Conservation (phyloP, 2,888 invertebrate species). For the Nezara viridula region DNA sequence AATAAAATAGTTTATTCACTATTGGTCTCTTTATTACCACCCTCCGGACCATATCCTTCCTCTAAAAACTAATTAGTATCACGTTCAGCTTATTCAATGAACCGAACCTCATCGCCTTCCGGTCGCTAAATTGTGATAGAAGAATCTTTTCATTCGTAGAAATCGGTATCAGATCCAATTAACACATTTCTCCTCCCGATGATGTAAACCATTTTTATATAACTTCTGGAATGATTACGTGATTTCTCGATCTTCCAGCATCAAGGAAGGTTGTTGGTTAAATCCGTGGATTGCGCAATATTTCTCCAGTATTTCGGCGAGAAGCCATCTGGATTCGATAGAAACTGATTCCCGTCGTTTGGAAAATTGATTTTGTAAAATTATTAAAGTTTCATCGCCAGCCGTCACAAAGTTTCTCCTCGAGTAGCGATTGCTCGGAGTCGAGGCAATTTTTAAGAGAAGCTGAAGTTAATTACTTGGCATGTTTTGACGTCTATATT, state of each 20-base stretch:
- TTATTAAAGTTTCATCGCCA: background rate
- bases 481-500: background rate
- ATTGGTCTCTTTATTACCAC: no score
- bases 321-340: background rate
- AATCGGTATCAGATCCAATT: no score
- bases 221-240: background rate
- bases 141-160: no score
- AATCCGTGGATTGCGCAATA: background rate
- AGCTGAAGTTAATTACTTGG: background rate
- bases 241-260: background rate
- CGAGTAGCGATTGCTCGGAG: background rate
- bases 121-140: no score
- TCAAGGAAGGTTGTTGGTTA: no score
- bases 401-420: background rate
- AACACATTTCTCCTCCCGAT: background rate
- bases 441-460: background rate
- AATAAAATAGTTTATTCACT: no score
- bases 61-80: no score
- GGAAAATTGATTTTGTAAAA: conserved; percentile 14
- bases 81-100: no score
- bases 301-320: background rate
- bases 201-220: background rate
- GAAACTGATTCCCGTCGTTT: background rate
- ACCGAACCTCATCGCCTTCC: no score
- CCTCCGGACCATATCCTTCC: no score